Evolutionary conservation across 2,888 invertebrate genomes (phyloP).

Genomic region (Keiferia lycopersicella): DNA sequence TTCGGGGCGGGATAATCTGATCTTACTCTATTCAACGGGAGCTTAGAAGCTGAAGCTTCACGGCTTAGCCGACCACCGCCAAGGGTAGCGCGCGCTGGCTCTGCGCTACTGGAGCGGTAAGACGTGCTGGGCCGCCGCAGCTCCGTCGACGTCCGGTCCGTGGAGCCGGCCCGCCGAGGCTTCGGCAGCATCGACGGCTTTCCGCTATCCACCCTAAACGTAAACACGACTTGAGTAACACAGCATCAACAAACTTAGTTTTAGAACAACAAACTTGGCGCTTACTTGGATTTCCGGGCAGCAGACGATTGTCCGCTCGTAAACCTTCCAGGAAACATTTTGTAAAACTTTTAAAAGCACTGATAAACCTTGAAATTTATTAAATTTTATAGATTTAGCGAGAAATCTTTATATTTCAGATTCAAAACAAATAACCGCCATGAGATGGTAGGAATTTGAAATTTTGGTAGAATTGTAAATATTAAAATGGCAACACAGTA

Average conservation of each 20-base stretch:
- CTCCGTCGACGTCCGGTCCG: constrained; percentile 64
- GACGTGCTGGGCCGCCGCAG: constrained; percentile 59
- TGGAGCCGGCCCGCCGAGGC: constrained; percentile 62
- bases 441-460: constrained; percentile 8
- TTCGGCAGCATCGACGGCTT: constrained; percentile 67
- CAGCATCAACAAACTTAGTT: neutral
- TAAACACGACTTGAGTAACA: neutral
- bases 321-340: constrained; percentile 56
- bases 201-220: constrained; percentile 55
- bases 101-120: constrained; percentile 67
- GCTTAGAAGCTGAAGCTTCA: constrained; percentile 66
- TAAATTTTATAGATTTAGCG: neutral
- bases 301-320: constrained; percentile 51
- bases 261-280: neutral
- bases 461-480: neutral
- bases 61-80: constrained; percentile 55
- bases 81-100: constrained; percentile 58
- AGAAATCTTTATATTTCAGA: too few species aligned
- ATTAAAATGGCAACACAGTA: neutral
- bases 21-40: constrained; percentile 44
- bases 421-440: constrained; percentile 11
- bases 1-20: too few species aligned
- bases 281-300: constrained; percentile 61
- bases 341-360: neutral
- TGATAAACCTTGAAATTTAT: neutral